Conservation (phyloP, 1,140 invertebrate genomes). For the Galleria mellonella region DNA sequence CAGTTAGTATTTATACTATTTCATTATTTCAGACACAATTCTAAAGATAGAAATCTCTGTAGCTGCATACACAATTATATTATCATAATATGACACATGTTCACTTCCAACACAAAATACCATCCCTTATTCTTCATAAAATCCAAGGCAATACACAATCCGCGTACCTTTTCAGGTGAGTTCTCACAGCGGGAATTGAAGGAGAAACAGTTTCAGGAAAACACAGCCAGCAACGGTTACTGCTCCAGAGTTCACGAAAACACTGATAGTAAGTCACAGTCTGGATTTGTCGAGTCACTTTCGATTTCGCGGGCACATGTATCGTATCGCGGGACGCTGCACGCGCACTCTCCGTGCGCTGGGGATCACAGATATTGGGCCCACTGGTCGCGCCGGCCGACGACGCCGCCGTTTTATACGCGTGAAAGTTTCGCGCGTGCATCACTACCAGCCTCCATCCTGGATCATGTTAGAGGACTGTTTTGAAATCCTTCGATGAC, state of each 20-base stretch:
- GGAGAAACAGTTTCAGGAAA: constrained; percentile 64
- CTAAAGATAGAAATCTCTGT: constrained; percentile 2
- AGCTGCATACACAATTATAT: too few relatives aligned
- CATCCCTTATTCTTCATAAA: not conserved
- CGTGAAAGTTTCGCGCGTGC: constrained; percentile 60
- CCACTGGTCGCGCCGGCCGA: constrained; percentile 58
- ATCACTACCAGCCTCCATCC: constrained; percentile 44
- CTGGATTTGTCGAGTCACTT: constrained; percentile 45
- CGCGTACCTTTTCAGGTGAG: constrained; percentile 59
- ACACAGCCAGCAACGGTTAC: constrained; percentile 57
- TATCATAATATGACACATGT: not conserved
- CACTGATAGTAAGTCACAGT: constrained; percentile 48
- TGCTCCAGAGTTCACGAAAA: constrained; percentile 57
- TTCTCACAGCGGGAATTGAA: constrained; percentile 19
- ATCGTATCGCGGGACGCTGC: not conserved
- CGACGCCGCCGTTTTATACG: constrained; percentile 54
- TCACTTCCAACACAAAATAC: not conserved
- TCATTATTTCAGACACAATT: too few relatives aligned
- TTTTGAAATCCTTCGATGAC: constrained; percentile 58
- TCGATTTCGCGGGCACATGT: constrained; percentile 47
- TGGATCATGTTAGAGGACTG: constrained; percentile 45
- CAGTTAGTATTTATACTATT: too few relatives aligned
- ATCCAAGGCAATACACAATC: constrained; percentile 27
- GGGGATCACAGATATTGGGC: constrained; percentile 25
- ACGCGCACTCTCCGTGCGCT: constrained; percentile 30